A percentile compares a stretch with the other conserved stretches of the same genome.
Evolutionary conservation across 1,140 invertebrate genomes (phyloP).

Genomic region (Arctopsyche grandis): DNA sequence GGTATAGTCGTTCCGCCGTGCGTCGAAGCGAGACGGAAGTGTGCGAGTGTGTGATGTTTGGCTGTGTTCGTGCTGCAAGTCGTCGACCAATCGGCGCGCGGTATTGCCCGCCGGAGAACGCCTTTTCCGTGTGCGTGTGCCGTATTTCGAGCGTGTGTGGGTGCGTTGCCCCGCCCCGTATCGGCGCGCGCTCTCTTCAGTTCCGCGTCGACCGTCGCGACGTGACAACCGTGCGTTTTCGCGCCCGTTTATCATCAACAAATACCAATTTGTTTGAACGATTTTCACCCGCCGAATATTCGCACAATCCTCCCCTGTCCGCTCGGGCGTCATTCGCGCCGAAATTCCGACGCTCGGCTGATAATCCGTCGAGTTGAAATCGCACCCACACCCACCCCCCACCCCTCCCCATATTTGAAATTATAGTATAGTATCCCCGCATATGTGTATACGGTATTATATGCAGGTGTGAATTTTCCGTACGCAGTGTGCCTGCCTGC

Average conservation of each 20-base stretch:
- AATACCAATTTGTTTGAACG: neutral
- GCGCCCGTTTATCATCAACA: constrained; percentile 31
- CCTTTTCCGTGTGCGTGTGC: constrained; percentile 13
- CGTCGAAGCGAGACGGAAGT: neutral
- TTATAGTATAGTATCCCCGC: too few relatives aligned
- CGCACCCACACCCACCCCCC: too few relatives aligned
- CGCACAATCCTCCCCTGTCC: neutral
- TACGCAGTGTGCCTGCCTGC: neutral
- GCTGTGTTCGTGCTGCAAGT: neutral
- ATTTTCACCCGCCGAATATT: neutral
- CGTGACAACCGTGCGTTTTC: constrained; percentile 55
- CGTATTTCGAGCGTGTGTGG: neutral
- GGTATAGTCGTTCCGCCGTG: neutral
- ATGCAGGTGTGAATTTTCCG: too few relatives aligned
- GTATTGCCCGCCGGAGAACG: neutral
- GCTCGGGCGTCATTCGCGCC: neutral
- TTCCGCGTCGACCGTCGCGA: constrained; percentile 59
- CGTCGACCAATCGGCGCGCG: constrained; percentile 14
- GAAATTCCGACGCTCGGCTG: neutral
- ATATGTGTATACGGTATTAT: too few relatives aligned
- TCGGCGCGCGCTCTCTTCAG: constrained; percentile 59
- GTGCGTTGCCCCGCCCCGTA: constrained; percentile 23
- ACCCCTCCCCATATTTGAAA: too few relatives aligned
- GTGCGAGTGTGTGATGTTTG: neutral
- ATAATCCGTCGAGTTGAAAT: too few relatives aligned